These are phyloP conservation scores for Syngnathoides biaculeatus DNA, from an alignment of 2,113 vertebrate species.

Conservation along the genomic window DNA sequence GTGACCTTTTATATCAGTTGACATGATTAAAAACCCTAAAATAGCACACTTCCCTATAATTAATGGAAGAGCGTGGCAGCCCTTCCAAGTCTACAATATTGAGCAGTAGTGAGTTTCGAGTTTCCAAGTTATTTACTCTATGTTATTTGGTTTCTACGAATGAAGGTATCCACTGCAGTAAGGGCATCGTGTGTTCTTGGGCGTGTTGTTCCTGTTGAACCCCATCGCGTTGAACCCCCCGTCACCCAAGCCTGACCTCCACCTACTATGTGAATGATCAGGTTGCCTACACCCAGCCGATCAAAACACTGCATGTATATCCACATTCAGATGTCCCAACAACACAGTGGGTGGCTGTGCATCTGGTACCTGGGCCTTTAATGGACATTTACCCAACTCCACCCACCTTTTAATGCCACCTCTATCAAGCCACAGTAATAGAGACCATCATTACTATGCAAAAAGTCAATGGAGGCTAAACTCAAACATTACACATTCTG, in stretches of 20 bases:
- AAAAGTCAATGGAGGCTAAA: no score
- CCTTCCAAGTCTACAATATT: constrained; percentile 17
- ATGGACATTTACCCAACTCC: no score
- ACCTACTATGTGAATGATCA: constrained; percentile 2
- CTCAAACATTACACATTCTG: no score
- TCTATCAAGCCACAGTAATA: no score
- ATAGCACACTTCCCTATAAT: constrained; percentile 31
- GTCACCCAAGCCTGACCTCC: no score
- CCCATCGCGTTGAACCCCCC: constrained; percentile 1
- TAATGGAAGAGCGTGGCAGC: constrained; percentile 14
- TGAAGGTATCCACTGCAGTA: background rate
- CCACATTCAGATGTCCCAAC: constrained; percentile 5
- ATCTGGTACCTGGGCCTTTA: no score
- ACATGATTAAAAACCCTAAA: constrained; percentile 40
- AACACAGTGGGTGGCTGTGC: background rate
- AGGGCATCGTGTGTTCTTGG: background rate
- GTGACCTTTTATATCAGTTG: constrained; percentile 45
- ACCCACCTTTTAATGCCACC: no score
- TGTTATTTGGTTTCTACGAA: constrained; percentile 4
- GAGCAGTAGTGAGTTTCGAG: constrained; percentile 8
- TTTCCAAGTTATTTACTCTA: constrained; percentile 2
- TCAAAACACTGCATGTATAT: constrained; percentile 4
- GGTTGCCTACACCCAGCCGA: constrained; percentile 11
- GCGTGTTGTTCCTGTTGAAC: constrained; percentile 1
- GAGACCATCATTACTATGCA: no score